A percentile compares a stretch with the other conserved stretches of the same genome.
Evolutionary conservation across 2,888 invertebrate genomes (phyloP).

Genomic region (Leucoma salicis): DNA sequence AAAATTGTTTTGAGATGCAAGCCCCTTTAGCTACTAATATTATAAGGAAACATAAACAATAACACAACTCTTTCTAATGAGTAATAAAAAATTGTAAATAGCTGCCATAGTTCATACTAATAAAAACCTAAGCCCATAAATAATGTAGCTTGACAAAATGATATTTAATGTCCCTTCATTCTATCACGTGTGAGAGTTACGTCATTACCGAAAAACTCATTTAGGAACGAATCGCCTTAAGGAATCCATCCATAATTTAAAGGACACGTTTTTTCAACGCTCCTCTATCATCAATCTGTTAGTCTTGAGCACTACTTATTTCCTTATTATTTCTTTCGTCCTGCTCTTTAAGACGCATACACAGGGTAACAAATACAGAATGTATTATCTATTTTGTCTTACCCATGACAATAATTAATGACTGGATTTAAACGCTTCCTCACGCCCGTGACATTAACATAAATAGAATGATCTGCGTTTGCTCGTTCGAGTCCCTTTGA

Average conservation of each 20-base stretch:
- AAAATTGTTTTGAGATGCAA: background rate
- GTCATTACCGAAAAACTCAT: slow-evolving; percentile 71
- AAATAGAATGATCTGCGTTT: slow-evolving; percentile 80
- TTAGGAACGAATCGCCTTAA: slow-evolving; percentile 58
- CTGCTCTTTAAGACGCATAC: slow-evolving; percentile 60
- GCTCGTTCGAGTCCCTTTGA: slow-evolving; percentile 75
- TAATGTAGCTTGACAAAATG: slow-evolving; percentile 75
- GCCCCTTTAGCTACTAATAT: slow-evolving; percentile 28
- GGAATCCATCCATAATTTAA: slow-evolving; percentile 68
- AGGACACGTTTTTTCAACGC: slow-evolving; percentile 72
- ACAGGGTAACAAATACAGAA: slow-evolving; percentile 76
- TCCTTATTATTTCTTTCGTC: slow-evolving; percentile 74
- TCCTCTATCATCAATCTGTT: slow-evolving; percentile 71
- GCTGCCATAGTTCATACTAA: slow-evolving; percentile 54
- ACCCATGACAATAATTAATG: slow-evolving; percentile 81
- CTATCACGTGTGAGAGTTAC: slow-evolving; percentile 58
- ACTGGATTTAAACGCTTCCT: slow-evolving; percentile 82
- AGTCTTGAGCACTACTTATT: slow-evolving; percentile 59
- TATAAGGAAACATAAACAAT: slow-evolving; percentile 60
- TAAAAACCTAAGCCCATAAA: slow-evolving; percentile 60
- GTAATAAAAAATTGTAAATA: slow-evolving; percentile 64
- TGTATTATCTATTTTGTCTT: slow-evolving; percentile 81
- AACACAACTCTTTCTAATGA: slow-evolving; percentile 47
- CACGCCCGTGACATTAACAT: slow-evolving; percentile 82
- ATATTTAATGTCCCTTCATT: slow-evolving; percentile 69